Percentiles rank a stretch among this genome's conserved stretches.
Evolutionary conservation across 1,140 invertebrate species (phyloP).

Genomic region (Pararge aegeria): DNA sequence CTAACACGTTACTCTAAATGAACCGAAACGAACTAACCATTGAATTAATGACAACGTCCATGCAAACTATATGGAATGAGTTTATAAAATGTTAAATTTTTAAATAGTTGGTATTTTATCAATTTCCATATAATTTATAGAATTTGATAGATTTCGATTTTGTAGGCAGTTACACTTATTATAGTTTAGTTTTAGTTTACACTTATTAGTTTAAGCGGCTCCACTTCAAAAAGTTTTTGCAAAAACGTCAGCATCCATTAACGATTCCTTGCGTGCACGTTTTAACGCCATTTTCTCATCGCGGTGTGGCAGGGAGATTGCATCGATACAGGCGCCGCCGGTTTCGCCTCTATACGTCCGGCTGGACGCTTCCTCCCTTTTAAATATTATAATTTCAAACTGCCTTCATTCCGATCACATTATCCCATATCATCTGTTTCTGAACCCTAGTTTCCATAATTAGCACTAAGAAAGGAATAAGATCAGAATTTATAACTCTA

Average conservation of each 20-base stretch:
- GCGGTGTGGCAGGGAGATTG: conserved; percentile 55
- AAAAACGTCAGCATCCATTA: conserved; percentile 55
- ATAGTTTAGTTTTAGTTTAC: too few species aligned
- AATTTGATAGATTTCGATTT: too few species aligned
- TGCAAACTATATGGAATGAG: too few species aligned
- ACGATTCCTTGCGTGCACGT: conserved; percentile 52
- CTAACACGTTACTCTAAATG: too few species aligned
- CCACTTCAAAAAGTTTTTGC: too few species aligned
- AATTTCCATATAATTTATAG: too few species aligned
- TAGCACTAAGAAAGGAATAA: not conserved
- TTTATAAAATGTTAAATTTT: too few species aligned
- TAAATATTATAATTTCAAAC: conserved; percentile 66
- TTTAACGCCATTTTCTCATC: conserved; percentile 60
- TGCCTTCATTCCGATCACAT: conserved; percentile 36
- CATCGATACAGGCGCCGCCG: conserved; percentile 63
- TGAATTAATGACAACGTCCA: too few species aligned
- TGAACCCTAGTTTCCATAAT: not conserved
- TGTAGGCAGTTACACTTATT: too few species aligned
- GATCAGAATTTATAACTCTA: not conserved
- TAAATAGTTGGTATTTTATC: too few species aligned
- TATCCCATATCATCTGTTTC: conserved; percentile 25
- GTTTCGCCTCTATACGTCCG: conserved; percentile 61
- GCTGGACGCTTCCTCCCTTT: conserved; percentile 65
- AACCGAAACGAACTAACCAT: too few species aligned
- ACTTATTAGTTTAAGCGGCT: too few species aligned